phyloP scores from a whole-genome alignment of 2,113 vertebrate genomes.

The Channa argus region DNA sequence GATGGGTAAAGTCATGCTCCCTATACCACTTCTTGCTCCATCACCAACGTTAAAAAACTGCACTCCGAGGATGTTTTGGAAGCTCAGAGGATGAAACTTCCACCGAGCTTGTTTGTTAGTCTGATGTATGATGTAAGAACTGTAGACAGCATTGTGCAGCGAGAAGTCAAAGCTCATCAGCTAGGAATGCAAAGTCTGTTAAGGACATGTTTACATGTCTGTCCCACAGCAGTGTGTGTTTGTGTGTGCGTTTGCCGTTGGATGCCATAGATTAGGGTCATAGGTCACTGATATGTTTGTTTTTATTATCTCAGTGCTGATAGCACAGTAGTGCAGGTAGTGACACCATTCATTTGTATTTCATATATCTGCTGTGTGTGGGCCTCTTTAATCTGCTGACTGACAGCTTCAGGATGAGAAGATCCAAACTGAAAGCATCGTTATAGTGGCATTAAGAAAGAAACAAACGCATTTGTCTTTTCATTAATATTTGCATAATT shows the following conservation, averaged over 20 bases:
- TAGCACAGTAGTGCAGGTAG: not conserved
- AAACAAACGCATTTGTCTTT: too few species aligned
- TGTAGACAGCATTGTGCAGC: not conserved
- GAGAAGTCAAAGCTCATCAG: not conserved
- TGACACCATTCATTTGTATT: too few species aligned
- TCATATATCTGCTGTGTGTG: too few species aligned
- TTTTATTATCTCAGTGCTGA: not conserved
- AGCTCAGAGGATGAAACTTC: not conserved
- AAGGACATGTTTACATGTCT: not conserved
- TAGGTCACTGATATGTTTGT: not conserved
- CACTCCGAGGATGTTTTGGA: not conserved
- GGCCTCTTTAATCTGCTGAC: too few species aligned
- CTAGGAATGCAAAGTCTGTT: not conserved
- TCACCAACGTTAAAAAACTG: not conserved
- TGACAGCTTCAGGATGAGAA: too few species aligned
- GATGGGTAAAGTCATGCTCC: not conserved
- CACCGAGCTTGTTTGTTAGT: not conserved
- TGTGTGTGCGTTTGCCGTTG: not conserved
- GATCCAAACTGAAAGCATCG: too few species aligned
- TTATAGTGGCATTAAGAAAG: too few species aligned
- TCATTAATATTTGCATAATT: too few species aligned
- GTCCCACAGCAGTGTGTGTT: not conserved
- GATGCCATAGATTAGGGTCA: not conserved
- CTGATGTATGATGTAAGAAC: not conserved
- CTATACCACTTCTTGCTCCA: not conserved